Base-by-base conservation (phyloP, 2,797 vertebrate species). In the Sebastes steindachneri region DNA sequence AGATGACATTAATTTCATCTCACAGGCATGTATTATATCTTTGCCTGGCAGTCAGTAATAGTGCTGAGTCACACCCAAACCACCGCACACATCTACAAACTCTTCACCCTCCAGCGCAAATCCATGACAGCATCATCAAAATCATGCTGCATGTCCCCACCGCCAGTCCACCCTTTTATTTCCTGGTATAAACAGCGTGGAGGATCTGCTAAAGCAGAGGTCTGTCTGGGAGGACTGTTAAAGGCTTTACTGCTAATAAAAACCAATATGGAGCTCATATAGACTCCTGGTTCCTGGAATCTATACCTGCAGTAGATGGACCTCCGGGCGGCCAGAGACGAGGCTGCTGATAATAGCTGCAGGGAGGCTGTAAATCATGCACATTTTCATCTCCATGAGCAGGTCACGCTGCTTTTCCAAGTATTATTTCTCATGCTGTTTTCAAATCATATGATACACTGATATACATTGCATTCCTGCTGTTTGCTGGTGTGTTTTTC, bases 211-310 rank as follows among this genome's bases (percentile, higher is more conserved):
- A 31, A 60, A 77, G 80, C 69, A 84, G 63, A 69, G 57, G 59
- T 66, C 66, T 26, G 26, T 74, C 71, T 83, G 62, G 67, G 51
- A 79, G 23, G 64, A 86, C 76, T 29, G 67, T 80, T 74, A 82
- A 88, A 89, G 64, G n/a, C 53, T 87, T 86, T 83, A 82, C 69
- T 79, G 73, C 83, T 60, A 83, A 83, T 93, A 89, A 90, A 90
- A 90, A 21, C 2, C 84, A 83, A 86, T 66, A 64, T 78, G 75
- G 81, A 74, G 68, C 78, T 81, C 75, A 77, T 80, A 68, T 63
- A 70, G 82, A 73, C 33, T 73, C 26, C 35, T 8, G 28, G 21
- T 79, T 85, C 74, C 62, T 66, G 87, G 85, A 90, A 85, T 88
- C 60, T 15, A 41, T 57, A 84, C 73, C 75, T 77, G 51, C 65